These are phyloP conservation scores for Leiothrix lutea DNA, from an alignment of 2,113 vertebrate species.

Conservation along the genomic window DNA sequence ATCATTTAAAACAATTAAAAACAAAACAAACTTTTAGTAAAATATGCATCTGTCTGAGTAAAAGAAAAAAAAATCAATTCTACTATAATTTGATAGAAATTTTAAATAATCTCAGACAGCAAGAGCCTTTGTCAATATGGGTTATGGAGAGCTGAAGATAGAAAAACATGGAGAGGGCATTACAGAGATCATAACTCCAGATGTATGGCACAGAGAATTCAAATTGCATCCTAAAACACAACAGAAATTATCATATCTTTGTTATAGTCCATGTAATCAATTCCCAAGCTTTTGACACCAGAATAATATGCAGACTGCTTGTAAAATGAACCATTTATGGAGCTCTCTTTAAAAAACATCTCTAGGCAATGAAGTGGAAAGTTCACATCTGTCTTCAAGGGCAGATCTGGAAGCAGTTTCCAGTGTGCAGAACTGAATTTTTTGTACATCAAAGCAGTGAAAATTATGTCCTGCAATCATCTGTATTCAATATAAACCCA, in stretches of 20 bases:
- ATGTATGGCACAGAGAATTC: background rate
- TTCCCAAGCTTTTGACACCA: background rate
- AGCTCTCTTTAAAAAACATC: background rate
- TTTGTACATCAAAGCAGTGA: background rate
- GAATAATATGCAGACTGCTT: background rate
- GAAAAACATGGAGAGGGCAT: background rate
- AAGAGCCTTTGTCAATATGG: background rate
- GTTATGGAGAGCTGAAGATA: background rate
- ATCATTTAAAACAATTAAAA: background rate
- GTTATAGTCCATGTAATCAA: background rate
- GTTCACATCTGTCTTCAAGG: conserved; percentile 61
- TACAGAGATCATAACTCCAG: background rate
- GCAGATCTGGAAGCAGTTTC: conserved; percentile 22
- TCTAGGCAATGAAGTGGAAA: conserved; percentile 44
- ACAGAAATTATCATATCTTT: background rate
- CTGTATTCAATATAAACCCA: background rate
- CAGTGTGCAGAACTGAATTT: background rate
- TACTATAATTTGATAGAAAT: background rate
- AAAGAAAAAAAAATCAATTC: background rate
- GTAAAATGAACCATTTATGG: conserved; percentile 40
- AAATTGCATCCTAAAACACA: background rate
- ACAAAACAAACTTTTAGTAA: background rate
- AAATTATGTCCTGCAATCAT: background rate
- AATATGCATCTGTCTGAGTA: background rate
- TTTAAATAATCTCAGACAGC: background rate